Percentiles rank a stretch among this genome's conserved stretches.
phyloP scores from a whole-genome alignment of 2,113 vertebrate genomes.

The Pachycephala philippinensis region DNA sequence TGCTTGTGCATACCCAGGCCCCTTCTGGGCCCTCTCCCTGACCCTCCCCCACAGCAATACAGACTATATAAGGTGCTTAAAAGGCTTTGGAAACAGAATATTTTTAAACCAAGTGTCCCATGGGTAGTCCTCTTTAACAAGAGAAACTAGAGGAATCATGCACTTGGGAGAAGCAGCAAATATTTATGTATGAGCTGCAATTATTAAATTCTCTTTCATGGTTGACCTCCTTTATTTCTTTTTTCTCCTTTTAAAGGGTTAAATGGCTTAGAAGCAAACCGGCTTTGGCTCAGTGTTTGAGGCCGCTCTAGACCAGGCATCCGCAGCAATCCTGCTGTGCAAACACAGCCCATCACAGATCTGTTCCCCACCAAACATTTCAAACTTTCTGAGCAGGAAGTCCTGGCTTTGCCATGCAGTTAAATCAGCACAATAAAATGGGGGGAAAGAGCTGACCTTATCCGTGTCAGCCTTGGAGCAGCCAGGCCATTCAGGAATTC shows the following conservation, averaged over 20 bases:
- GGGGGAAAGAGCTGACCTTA: neutral
- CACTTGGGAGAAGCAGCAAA: slow-evolving; percentile 28
- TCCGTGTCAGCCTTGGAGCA: neutral
- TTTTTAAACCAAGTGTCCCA: neutral
- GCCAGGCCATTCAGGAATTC: neutral
- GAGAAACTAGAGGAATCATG: neutral
- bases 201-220: slow-evolving; percentile 29
- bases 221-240: neutral
- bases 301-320: neutral
- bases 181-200: slow-evolving; percentile 19
- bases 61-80: neutral
- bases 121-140: neutral
- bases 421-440: neutral
- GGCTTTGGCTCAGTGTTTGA: neutral
- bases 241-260: neutral
- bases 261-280: neutral
- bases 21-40: neutral
- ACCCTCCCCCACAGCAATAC: neutral
- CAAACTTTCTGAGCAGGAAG: neutral
- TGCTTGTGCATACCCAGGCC: neutral
- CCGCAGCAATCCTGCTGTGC: neutral
- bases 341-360: neutral
- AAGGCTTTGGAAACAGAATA: neutral
- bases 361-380: neutral
- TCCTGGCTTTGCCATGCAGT: neutral